These are phyloP conservation scores for Phenacoccus solenopsis DNA, from an alignment of 1,140 invertebrate species.

Conservation along the genomic window DNA sequence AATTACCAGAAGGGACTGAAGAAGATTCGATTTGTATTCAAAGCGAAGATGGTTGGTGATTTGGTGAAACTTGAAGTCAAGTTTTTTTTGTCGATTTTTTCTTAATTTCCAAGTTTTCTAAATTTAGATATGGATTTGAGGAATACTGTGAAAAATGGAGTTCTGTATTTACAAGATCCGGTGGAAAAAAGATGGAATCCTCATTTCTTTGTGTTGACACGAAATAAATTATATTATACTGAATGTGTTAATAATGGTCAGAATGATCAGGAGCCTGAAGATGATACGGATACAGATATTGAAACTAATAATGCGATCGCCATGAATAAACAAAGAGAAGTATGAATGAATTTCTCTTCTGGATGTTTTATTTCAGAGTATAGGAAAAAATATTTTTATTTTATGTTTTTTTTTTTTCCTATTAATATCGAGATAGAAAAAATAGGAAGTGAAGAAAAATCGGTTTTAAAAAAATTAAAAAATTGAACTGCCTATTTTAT, in stretches of 20 bases:
- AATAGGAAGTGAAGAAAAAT: too few species aligned
- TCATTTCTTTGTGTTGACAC: conserved; percentile 89
- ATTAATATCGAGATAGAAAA: too few species aligned
- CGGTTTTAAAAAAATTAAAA: too few species aligned
- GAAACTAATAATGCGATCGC: conserved; percentile 14
- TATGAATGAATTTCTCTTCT: too few species aligned
- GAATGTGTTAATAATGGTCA: conserved; percentile 37
- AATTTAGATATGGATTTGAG: conserved; percentile 50
- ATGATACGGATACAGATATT: conserved; percentile 40
- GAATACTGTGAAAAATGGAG: conserved; percentile 83
- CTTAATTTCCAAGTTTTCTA: too few species aligned
- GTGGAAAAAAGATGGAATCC: conserved; percentile 83
- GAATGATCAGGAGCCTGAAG: conserved; percentile 44
- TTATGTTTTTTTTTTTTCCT: too few species aligned
- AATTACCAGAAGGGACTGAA: conserved; percentile 72
- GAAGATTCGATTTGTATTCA: conserved; percentile 52
- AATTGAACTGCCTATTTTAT: too few species aligned
- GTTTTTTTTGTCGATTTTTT: too few species aligned
- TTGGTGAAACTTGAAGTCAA: too few species aligned
- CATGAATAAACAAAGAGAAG: conserved; percentile 32
- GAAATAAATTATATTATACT: conserved; percentile 77
- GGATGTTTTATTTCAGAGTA: too few species aligned
- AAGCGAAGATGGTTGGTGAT: conserved; percentile 45
- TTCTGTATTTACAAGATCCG: conserved; percentile 79
- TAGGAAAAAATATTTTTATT: too few species aligned